A percentile compares a stretch with the other conserved stretches of the same genome.
Conservation (phyloP, 2,888 invertebrate genomes). For the Chymomyza caudatula region DNA sequence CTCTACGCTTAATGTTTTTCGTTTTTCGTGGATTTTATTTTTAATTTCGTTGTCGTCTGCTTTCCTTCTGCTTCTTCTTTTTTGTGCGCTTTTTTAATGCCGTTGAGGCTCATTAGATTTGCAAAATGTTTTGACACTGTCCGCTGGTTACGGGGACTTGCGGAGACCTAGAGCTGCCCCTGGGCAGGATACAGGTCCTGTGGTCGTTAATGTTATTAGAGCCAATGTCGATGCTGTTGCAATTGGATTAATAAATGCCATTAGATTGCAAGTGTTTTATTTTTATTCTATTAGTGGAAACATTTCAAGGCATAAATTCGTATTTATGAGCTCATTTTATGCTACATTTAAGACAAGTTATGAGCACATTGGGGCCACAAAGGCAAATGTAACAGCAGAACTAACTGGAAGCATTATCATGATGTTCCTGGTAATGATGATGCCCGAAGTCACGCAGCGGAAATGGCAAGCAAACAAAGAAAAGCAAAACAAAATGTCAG, state of each 20-base stretch:
- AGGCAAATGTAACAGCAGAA: neutral
- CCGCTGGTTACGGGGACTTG: neutral
- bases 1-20: conserved; percentile 14
- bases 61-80: conserved; percentile 11
- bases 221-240: conserved; percentile 34
- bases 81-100: conserved; percentile 65
- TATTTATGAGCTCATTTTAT: conserved; percentile 61
- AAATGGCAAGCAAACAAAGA: conserved; percentile 33
- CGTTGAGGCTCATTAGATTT: conserved; percentile 78
- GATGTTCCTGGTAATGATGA: neutral
- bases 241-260: conserved; percentile 73
- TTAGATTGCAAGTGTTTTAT: conserved; percentile 52
- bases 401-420: neutral
- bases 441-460: neutral
- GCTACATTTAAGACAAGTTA: conserved; percentile 55
- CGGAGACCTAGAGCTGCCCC: conserved; percentile 10
- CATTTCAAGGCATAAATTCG: conserved; percentile 36
- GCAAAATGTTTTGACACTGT: conserved; percentile 73
- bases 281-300: conserved; percentile 43
- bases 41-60: conserved; percentile 23
- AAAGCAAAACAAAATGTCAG: conserved; percentile 24
- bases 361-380: conserved; percentile 8
- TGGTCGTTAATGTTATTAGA: conserved; percentile 69
- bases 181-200: conserved; percentile 27
- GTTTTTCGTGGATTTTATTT: conserved; percentile 18